phyloP scores from a whole-genome alignment of 2,113 vertebrate species.

The Xenopus tropicalis region DNA sequence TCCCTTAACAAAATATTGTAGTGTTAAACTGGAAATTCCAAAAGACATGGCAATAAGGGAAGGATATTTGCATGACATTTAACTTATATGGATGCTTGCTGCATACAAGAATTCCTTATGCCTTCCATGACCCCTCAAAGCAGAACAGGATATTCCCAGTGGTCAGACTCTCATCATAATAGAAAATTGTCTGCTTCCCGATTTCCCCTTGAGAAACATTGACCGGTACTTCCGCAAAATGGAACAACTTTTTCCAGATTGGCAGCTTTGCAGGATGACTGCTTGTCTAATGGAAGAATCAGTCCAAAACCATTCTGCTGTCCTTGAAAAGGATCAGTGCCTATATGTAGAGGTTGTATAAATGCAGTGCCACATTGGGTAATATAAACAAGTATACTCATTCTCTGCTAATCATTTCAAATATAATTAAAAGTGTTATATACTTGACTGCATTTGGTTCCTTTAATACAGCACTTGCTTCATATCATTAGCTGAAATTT shows the following conservation, averaged over 20 bases:
- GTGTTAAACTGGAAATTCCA: too few species aligned
- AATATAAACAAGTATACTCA: neutral
- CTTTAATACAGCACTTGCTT: too few species aligned
- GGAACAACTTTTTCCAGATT: slow-evolving; percentile 41
- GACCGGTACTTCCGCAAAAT: slow-evolving; percentile 26
- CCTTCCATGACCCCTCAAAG: slow-evolving; percentile 39
- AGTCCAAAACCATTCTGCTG: slow-evolving; percentile 38
- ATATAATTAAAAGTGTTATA: too few species aligned
- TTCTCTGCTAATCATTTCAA: too few species aligned
- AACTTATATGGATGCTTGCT: neutral
- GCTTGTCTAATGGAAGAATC: slow-evolving; percentile 42
- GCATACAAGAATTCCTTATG: slow-evolving; percentile 28
- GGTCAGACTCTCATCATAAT: slow-evolving; percentile 38
- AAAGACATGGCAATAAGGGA: too few species aligned
- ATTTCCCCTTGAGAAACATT: slow-evolving; percentile 33
- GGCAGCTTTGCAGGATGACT: slow-evolving; percentile 44
- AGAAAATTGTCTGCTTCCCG: slow-evolving; percentile 37
- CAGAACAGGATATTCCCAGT: slow-evolving; percentile 36
- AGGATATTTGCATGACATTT: too few species aligned
- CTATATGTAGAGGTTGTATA: neutral
- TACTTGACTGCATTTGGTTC: too few species aligned
- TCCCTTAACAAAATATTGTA: too few species aligned
- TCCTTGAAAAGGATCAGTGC: slow-evolving; percentile 40
- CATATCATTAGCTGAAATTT: too few species aligned
- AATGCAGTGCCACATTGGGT: neutral